phyloP scores from a whole-genome alignment of 2,888 invertebrate genomes.

The Xestia xanthographa region DNA sequence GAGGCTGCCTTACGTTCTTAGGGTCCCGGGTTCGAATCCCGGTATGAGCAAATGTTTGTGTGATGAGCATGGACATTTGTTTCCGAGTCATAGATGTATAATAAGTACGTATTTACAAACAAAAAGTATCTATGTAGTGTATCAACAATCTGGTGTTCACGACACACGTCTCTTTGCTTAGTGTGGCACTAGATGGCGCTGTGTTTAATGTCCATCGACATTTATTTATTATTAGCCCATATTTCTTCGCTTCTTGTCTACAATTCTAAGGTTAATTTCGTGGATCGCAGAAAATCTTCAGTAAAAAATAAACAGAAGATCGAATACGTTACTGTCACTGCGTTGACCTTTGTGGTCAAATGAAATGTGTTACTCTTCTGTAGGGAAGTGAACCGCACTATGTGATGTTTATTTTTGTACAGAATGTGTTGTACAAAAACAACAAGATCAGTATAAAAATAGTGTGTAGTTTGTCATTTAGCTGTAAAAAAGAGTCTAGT shows the following conservation, averaged over 20 bases:
- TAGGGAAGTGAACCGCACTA: constrained; percentile 31
- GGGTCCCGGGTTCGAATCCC: no score
- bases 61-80: no score
- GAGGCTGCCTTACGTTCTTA: no score
- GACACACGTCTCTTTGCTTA: no score
- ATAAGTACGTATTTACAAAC: no score
- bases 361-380: constrained; percentile 46
- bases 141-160: no score
- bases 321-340: constrained; percentile 24
- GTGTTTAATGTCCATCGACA: no score
- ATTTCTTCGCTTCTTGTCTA: not conserved
- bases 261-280: not conserved
- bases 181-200: no score
- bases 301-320: not conserved
- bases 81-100: no score
- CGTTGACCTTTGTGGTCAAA: constrained; percentile 53
- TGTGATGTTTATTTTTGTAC: constrained; percentile 44
- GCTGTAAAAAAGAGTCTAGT: not conserved
- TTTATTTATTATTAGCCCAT: no score
- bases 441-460: constrained; percentile 2
- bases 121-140: no score
- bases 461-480: constrained; percentile 15
- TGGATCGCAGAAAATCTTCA: not conserved
- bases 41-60: no score
- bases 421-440: constrained; percentile 1